Evolutionary conservation across 2,888 invertebrate genomes (phyloP), one percentile per base, ranked within the genome.

Genomic region (Oscheius sp.): DNA sequence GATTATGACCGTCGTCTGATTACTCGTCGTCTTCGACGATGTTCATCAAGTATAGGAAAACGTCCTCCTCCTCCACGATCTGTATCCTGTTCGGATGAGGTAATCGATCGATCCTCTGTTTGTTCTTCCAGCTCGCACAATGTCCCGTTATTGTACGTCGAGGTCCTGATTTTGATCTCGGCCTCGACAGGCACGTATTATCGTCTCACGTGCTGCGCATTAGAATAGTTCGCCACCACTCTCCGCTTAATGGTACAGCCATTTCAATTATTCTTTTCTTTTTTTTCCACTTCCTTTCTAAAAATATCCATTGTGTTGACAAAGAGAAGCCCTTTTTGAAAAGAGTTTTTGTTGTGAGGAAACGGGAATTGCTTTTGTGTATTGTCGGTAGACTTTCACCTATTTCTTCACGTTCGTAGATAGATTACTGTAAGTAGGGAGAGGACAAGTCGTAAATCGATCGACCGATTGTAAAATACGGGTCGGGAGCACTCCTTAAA

Each of bases 1-100:
- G 54, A 54, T 17, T 54, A 54, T 17, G n/a, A 32, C 20, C 32
- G 20, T 54, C 54, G 54, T 14, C 54, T 54, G 33, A 50, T 50
- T 17, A 50, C 50, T 26, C 54, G 54, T 32, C 54, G 33, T 9
- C 20, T 54, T 5, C 54, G 33, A 12, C 32, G 54, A 32, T 54
- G 54, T n/a, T 32, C 54, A 4, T 32, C 54, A n/a, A 33, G n/a
- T 20, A 32, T 33, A 8, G 54, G 54, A 32, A 54, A 54, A 24
- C 14, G 33, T 12, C 54, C 32, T 33, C 20, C 32, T 28, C 54
- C 54, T 6, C 32, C 32, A n/a, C n/a, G 54, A 17, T 54, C 54
- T 32, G 9, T 54, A 17, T 54, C 54, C 17, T 54, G 54, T 54
- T 33, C 54, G 20, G 54, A 54, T 33, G 54, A 54, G 54, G 54